Percentiles rank a stretch among this genome's conserved stretches.
Evolutionary conservation across 2,113 vertebrate species (phyloP).

Genomic region (Oncorhynchus keta): DNA sequence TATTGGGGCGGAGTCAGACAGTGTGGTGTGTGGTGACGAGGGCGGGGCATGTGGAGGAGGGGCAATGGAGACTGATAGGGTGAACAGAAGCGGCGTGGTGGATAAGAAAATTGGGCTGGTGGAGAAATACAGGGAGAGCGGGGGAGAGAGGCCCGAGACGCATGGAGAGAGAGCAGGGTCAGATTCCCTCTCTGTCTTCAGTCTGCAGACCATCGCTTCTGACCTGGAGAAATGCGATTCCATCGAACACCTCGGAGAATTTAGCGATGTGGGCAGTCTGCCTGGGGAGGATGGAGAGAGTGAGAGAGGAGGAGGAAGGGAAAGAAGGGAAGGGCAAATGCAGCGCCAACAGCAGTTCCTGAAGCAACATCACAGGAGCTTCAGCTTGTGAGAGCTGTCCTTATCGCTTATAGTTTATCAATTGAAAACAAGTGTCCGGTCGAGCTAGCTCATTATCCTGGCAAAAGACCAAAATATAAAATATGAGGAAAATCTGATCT

Average conservation of each 20-base stretch:
- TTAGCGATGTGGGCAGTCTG: constrained; percentile 72
- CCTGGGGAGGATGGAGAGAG: constrained; percentile 60
- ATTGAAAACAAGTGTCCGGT: background rate
- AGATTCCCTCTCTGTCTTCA: constrained; percentile 83
- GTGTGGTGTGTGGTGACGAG: constrained; percentile 28
- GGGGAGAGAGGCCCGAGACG: constrained; percentile 33
- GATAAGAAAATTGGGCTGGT: constrained; percentile 61
- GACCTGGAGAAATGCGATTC: constrained; percentile 94
- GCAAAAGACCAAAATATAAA: constrained; percentile 31
- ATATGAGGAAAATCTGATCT: constrained; percentile 6
- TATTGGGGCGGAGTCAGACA: constrained; percentile 69
- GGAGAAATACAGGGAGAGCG: constrained; percentile 63
- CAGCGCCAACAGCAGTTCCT: constrained; percentile 60
- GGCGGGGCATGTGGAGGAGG: constrained; percentile 53
- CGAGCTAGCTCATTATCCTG: background rate
- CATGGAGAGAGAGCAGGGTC: constrained; percentile 63
- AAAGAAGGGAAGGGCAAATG: constrained; percentile 36
- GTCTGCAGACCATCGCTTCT: constrained; percentile 88
- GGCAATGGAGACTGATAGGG: constrained; percentile 25
- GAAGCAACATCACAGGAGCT: constrained; percentile 84
- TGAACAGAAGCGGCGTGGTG: constrained; percentile 12
- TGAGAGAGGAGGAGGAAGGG: constrained; percentile 25
- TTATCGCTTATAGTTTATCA: no score
- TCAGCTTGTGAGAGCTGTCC: constrained; percentile 74
- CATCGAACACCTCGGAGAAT: constrained; percentile 82